A percentile compares a stretch with the other conserved stretches of the same genome.
Conservation (phyloP, 2,888 invertebrate genomes). For the Ferdinandea cuprea region DNA sequence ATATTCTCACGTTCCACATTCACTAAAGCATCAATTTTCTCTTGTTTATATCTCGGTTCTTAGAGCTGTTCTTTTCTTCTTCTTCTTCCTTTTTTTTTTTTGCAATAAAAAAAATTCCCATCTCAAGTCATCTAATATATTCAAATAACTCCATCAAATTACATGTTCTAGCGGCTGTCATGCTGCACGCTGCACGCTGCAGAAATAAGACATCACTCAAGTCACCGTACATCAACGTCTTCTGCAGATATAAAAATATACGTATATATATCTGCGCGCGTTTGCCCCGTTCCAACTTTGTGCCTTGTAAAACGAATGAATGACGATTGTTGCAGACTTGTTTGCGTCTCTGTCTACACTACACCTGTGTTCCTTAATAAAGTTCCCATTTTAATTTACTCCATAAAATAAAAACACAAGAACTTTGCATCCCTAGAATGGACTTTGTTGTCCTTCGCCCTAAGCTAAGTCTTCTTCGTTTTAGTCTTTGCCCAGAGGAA, state of each 20-base stretch:
- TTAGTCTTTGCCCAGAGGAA: conserved; percentile 40
- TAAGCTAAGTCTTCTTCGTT: neutral
- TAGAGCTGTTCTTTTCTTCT: neutral
- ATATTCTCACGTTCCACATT: conserved; percentile 73
- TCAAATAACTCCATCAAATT: conserved; percentile 72
- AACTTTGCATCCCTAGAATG: conserved; percentile 2
- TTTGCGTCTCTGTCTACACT: neutral
- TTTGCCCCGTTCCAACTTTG: conserved; percentile 11
- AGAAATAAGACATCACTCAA: conserved; percentile 65
- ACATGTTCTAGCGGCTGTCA: conserved; percentile 55
- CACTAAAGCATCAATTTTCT: conserved; percentile 59
- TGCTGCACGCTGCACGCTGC: conserved; percentile 48
- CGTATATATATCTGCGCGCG: conserved; percentile 3
- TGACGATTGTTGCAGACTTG: too few relatives aligned
- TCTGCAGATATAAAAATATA: neutral
- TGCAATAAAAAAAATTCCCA: conserved; percentile 22
- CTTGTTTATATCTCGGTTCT: neutral
- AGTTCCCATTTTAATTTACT: conserved; percentile 63
- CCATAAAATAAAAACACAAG: conserved; percentile 44
- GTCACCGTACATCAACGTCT: conserved; percentile 26
- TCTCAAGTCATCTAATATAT: conserved; percentile 67
- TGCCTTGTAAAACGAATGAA: conserved; percentile 6
- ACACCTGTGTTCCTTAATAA: conserved; percentile 64
- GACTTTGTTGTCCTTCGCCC: conserved; percentile 41
- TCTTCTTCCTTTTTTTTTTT: conserved; percentile 9